Evolutionary conservation across 2,888 invertebrate genomes (phyloP), one percentile per base, ranked within the genome.

Genomic region (Glomeris marginata): DNA sequence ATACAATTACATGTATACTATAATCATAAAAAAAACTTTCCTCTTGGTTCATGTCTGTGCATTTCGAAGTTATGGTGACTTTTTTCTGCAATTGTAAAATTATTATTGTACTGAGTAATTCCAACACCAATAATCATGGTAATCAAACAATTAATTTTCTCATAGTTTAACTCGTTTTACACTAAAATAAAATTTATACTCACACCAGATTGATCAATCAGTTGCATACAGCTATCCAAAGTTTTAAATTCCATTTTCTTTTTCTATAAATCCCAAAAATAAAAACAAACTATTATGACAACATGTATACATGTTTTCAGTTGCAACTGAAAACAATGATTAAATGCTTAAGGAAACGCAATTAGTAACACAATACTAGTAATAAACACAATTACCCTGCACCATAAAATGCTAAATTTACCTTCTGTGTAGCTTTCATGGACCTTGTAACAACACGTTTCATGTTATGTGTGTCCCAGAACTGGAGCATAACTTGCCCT

Each of bases 361-460:
- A n/a, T n/a, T n/a, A n/a, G n/a, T n/a, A n/a, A n/a, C n/a, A n/a
- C n/a, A n/a, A n/a, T n/a, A n/a, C n/a, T n/a, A 0, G 80, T 78
- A 61, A 77, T 76, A 56, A 82, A 78, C 54, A 70, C 72, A 1
- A 75, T 58, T 50, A 72, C 74, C 47, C 58, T 61, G 40, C 53
- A 66, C 56, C 72, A 33, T 1, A 49, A 37, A 49, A 5, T 28
- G 8, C 11, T 2, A 54, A 51, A 48, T 42, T 69, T 47, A 58
- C 66, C 58, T 64, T 66, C 49, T 76, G 71, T n/a, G 72, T 72
- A 13, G 76, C 75, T 62, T 76, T 77, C 69, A 87, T 74, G 18
- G 79, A 76, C 58, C 84, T 73, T 54, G 76, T 72, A 34, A 85
- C 77, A 38, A 77, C 77, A 35, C 81, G 66, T 58, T 70, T 63